A percentile compares a stretch with the other conserved stretches of the same genome.
Evolutionary conservation across 2,888 invertebrate genomes (phyloP).

Genomic region (Pyrrhia umbra): DNA sequence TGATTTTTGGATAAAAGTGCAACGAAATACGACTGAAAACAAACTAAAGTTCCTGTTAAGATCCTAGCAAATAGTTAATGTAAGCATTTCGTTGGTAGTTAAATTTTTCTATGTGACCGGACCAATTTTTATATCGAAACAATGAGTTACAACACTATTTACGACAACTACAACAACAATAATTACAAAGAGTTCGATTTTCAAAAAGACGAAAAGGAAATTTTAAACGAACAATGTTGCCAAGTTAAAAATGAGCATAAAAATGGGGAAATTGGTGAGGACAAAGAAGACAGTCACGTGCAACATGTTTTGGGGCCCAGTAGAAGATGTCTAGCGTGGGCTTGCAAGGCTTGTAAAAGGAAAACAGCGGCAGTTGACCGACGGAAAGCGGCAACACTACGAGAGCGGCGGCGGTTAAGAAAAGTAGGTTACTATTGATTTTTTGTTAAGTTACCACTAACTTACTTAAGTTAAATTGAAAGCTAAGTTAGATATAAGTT

Average conservation of each 20-base stretch:
- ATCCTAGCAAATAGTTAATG: background rate
- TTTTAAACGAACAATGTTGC: constrained; percentile 72
- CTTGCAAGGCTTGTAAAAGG: constrained; percentile 99
- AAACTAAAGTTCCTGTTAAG: background rate
- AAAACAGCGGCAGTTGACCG: constrained; percentile 98
- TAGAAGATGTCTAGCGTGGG: constrained; percentile 97
- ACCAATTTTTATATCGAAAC: too few species aligned
- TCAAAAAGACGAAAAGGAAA: constrained; percentile 73
- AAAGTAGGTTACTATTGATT: constrained; percentile 92
- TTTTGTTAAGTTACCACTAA: constrained; percentile 23
- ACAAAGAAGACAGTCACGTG: constrained; percentile 80
- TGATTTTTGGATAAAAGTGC: background rate
- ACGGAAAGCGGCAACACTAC: constrained; percentile 98
- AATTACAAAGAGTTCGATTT: constrained; percentile 70
- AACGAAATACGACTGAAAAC: background rate
- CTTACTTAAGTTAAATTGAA: constrained; percentile 27
- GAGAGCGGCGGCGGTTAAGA: constrained; percentile 97
- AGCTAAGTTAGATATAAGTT: constrained; percentile 33
- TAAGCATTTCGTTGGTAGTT: background rate
- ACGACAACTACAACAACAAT: constrained; percentile 74
- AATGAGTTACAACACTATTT: constrained; percentile 81
- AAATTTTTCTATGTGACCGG: background rate
- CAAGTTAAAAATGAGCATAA: constrained; percentile 80
- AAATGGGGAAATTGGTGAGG: constrained; percentile 64
- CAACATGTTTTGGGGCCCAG: constrained; percentile 90